These are phyloP conservation scores for Teinopalpus imperialis DNA, from an alignment of 2,888 invertebrate species.

Conservation along the genomic window DNA sequence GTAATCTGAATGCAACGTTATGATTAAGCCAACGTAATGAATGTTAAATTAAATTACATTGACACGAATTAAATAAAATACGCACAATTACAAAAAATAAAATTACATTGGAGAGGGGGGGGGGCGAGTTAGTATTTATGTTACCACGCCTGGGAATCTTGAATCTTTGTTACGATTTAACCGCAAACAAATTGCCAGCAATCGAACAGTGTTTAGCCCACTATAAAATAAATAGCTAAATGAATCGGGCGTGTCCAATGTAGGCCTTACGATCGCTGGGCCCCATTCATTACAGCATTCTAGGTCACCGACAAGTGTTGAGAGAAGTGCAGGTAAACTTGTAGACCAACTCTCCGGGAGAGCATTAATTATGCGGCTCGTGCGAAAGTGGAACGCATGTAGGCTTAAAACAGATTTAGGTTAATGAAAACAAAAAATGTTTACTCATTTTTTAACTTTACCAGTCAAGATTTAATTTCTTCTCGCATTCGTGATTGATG, in stretches of 20 bases:
- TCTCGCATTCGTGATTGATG: no score
- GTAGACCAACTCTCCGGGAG: constrained; percentile 11
- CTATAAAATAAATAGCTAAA: constrained; percentile 15
- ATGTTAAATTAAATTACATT: no score
- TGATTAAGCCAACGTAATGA: no score
- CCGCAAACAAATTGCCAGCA: background rate
- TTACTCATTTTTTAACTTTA: background rate
- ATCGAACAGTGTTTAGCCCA: constrained; percentile 5
- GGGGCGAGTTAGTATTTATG: no score
- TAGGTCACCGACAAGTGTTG: constrained; percentile 20
- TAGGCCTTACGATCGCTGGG: background rate
- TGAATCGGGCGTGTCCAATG: constrained; percentile 1
- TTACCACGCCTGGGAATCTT: no score
- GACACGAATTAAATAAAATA: no score
- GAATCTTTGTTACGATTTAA: background rate
- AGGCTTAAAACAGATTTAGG: constrained; percentile 20
- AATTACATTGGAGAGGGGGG: no score
- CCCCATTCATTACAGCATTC: constrained; percentile 18
- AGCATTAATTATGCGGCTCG: constrained; percentile 23
- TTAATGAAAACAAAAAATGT: constrained; percentile 15
- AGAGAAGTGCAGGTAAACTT: constrained; percentile 12
- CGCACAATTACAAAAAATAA: no score
- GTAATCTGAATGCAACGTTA: no score
- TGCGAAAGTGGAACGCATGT: constrained; percentile 19
- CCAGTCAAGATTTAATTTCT: background rate